These are phyloP conservation scores for Epinephelus moara DNA, from an alignment of 2,113 vertebrate species.

Conservation along the genomic window DNA sequence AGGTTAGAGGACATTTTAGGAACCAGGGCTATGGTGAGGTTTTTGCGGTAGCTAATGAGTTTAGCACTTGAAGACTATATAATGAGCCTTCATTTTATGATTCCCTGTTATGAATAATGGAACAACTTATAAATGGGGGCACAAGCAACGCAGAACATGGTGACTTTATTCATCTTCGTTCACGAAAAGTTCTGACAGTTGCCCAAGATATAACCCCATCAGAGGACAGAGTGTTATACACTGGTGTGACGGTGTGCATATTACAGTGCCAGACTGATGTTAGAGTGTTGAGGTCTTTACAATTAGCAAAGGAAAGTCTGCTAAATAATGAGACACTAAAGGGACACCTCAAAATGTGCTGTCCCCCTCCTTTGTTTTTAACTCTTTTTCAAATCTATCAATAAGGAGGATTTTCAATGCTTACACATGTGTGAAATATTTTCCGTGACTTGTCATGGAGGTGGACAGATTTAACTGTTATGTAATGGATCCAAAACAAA, in stretches of 20 bases:
- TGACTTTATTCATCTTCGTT: constrained; percentile 70
- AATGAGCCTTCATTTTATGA: constrained; percentile 80
- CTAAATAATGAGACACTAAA: constrained; percentile 35
- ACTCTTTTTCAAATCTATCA: constrained; percentile 20
- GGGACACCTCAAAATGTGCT: not conserved
- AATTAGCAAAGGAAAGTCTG: constrained; percentile 29
- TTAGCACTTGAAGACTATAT: constrained; percentile 79
- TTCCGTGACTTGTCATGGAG: constrained; percentile 23
- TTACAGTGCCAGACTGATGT: constrained; percentile 31
- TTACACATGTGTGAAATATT: not conserved
- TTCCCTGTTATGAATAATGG: constrained; percentile 80
- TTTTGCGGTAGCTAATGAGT: constrained; percentile 76
- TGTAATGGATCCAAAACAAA: constrained; percentile 32
- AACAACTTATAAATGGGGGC: constrained; percentile 75
- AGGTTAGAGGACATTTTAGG: constrained; percentile 77
- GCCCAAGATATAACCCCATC: constrained; percentile 56
- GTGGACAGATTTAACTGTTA: constrained; percentile 27
- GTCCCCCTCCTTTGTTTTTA: constrained; percentile 4
- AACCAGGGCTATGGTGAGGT: constrained; percentile 60
- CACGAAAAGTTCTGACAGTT: constrained; percentile 64
- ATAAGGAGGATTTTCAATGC: constrained; percentile 13
- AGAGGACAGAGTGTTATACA: constrained; percentile 46
- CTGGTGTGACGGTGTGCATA: constrained; percentile 22
- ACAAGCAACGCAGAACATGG: constrained; percentile 59
- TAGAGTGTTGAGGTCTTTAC: constrained; percentile 32